Evolutionary conservation across 1,140 invertebrate genomes (phyloP).

Genomic region (Pseudomyrmex dendroicus): DNA sequence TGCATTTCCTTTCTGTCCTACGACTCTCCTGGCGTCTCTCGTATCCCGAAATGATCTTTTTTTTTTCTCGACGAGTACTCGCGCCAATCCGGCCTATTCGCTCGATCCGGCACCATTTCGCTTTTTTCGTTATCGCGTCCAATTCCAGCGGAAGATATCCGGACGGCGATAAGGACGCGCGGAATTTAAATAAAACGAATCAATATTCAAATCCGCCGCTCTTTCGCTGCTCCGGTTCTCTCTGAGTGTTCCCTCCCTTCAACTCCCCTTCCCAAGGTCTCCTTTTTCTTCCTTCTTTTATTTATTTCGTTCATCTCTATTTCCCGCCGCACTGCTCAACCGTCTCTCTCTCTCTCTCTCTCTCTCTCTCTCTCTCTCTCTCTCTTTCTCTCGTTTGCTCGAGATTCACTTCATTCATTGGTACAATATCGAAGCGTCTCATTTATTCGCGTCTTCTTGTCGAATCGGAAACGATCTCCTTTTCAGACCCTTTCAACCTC

Average conservation of each 20-base stretch:
- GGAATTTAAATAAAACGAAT: constrained; percentile 85
- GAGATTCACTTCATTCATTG: constrained; percentile 36
- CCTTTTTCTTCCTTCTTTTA: constrained; percentile 41
- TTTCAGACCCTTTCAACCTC: constrained; percentile 6
- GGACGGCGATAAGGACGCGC: constrained; percentile 77
- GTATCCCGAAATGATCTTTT: constrained; percentile 27
- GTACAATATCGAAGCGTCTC: constrained; percentile 73
- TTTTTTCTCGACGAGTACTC: constrained; percentile 42
- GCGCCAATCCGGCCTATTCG: constrained; percentile 75
- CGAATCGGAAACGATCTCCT: constrained; percentile 74
- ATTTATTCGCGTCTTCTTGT: constrained; percentile 81
- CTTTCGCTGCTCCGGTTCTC: constrained; percentile 22
- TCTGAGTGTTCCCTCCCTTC: neutral
- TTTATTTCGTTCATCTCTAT: constrained; percentile 68
- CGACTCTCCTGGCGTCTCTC: constrained; percentile 2
- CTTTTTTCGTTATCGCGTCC: constrained; percentile 82
- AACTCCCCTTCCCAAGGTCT: neutral
- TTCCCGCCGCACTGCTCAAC: constrained; percentile 39
- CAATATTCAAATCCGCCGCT: constrained; percentile 83
- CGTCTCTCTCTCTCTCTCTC: constrained; percentile 50
- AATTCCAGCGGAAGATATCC: constrained; percentile 83
- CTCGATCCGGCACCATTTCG: constrained; percentile 76
- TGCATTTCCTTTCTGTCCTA: constrained; percentile 72
- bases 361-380: constrained; percentile 47
- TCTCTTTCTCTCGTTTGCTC: constrained; percentile 59